phyloP scores from a whole-genome alignment of 2,113 vertebrate genomes.

The Toxostoma redivivum region DNA sequence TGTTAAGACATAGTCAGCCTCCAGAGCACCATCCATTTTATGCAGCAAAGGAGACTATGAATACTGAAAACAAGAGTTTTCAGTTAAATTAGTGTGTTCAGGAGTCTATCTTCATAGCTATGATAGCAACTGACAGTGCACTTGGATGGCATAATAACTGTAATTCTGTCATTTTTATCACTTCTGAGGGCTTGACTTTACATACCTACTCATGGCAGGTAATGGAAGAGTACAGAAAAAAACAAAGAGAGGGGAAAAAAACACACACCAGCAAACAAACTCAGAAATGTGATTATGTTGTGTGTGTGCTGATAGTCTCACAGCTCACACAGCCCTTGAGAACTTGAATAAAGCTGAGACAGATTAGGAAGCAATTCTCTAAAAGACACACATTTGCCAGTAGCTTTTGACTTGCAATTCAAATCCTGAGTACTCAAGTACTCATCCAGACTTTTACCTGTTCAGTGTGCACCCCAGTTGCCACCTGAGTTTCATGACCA shows the following conservation, averaged over 20 bases:
- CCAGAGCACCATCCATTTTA: not conserved
- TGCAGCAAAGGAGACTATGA: not conserved
- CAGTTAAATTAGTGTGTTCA: not conserved
- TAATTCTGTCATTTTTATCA: not conserved
- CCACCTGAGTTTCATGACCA: not conserved
- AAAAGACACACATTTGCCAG: not conserved
- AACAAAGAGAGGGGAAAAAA: fast-evolving
- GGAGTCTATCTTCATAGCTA: not conserved
- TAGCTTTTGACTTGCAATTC: not conserved
- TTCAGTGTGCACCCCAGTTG: fast-evolving
- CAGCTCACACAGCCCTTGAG: not conserved
- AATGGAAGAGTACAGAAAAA: not conserved
- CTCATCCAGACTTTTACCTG: not conserved
- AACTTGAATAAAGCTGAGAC: not conserved
- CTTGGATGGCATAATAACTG: not conserved
- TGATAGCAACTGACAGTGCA: not conserved
- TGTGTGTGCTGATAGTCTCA: not conserved
- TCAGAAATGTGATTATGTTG: not conserved
- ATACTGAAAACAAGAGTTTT: not conserved
- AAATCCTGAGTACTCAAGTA: no score
- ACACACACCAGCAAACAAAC: not conserved
- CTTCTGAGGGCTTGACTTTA: not conserved
- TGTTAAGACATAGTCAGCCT: not conserved
- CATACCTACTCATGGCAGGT: not conserved
- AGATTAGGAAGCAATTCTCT: not conserved